phyloP scores from a whole-genome alignment of 2,888 invertebrate species.

The Platycheirus rosarum region DNA sequence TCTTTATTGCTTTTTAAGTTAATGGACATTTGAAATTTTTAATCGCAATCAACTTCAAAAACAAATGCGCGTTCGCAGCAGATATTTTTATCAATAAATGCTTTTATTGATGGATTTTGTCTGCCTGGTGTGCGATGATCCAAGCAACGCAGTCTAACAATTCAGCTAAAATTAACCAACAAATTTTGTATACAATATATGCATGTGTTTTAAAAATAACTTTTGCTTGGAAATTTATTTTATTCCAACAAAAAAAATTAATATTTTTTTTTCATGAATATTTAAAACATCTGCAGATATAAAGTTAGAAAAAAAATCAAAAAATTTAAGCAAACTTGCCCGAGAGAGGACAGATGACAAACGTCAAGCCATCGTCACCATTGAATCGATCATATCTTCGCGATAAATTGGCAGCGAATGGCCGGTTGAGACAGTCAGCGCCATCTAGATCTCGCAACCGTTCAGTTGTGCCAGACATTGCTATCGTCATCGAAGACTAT shows the following conservation, averaged over 20 bases:
- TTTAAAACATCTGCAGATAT: conserved; percentile 21
- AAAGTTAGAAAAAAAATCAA: neutral
- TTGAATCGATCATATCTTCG: conserved; percentile 59
- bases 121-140: neutral
- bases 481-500: conserved; percentile 67
- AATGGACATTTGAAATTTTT: no score
- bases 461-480: conserved; percentile 62
- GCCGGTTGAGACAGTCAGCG: conserved; percentile 43
- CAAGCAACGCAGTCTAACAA: conserved; percentile 3
- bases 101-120: neutral
- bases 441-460: conserved; percentile 8
- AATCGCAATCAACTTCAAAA: no score
- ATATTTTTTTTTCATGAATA: neutral
- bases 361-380: conserved; percentile 31
- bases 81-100: no score
- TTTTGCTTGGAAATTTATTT: conserved; percentile 6
- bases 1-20: no score
- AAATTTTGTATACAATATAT: neutral
- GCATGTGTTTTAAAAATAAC: neutral
- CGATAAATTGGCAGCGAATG: conserved; percentile 44
- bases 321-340: neutral
- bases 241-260: conserved; percentile 4
- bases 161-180: neutral
- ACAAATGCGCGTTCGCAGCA: no score
- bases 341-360: conserved; percentile 49